Conservation (phyloP, 2,888 invertebrate genomes). For the Orthosia gothica region DNA sequence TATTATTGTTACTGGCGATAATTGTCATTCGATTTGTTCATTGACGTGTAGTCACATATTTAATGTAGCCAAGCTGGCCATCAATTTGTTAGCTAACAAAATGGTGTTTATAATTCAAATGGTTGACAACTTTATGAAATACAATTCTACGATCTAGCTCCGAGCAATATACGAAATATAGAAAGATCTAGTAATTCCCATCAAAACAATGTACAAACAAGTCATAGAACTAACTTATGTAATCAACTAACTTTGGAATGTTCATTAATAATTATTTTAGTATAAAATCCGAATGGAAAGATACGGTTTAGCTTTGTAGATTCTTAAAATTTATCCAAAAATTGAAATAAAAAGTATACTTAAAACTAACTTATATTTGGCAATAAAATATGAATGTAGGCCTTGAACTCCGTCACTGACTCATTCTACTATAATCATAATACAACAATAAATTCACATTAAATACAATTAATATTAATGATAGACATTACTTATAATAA, state of each 20-base stretch:
- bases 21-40: neutral
- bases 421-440: constrained; percentile 65
- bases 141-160: neutral
- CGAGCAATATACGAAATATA: neutral
- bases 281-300: constrained; percentile 39
- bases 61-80: neutral
- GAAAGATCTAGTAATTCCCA: constrained; percentile 14
- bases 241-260: constrained; percentile 67
- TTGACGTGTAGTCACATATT: neutral
- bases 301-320: constrained; percentile 35
- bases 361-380: constrained; percentile 66
- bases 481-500: constrained; percentile 68
- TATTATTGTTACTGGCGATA: neutral
- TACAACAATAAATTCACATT: constrained; percentile 74
- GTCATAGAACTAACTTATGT: constrained; percentile 57
- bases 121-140: neutral
- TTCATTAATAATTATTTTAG: constrained; percentile 39
- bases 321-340: constrained; percentile 56
- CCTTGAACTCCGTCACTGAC: constrained; percentile 77
- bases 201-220: constrained; percentile 39
- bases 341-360: constrained; percentile 58
- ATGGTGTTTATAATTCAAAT: neutral
- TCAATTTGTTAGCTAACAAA: neutral
- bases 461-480: constrained; percentile 75
- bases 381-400: constrained; percentile 69